Evolutionary conservation across 2,797 vertebrate genomes (phyloP), one percentile per base, ranked within the genome.

Genomic region (Bucorvus abyssinicus): DNA sequence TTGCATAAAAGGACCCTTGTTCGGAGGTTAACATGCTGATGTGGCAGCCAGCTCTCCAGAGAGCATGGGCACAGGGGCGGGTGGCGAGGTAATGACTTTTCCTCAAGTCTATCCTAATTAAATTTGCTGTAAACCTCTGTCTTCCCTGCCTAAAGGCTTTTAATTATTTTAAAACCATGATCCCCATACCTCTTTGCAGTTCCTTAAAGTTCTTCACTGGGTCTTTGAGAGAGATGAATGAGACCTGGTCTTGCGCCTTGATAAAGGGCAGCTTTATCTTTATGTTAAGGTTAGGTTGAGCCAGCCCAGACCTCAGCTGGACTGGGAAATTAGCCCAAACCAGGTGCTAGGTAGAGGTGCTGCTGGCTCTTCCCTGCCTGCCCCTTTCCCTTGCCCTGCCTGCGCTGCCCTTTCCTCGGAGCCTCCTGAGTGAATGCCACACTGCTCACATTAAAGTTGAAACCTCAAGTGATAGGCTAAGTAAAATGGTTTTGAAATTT

Each of bases 401-500:
- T 2, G 24, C 4, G 0, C 71, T 3, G 5, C 60, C 70, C 63
- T 60, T 82, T 76, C 70, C 44, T 53, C 14, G 2, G 61, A 1
- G 1, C 34, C 60, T 89, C 30, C 40, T 2, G 1, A 74, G 81
- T 16, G 56, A 59, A 84, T 91, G 83, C 94, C 86, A 61, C 9
- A 2, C 81, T 52, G 88, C 81, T 94, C 71, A 14, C 26, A 1
- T 60, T 79, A 74, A 94, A 96, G 63, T 76, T 4, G 12, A 88
- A 87, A 10, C 69, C 75, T 89, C 88, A 65, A 56, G 84, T 32
- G 74, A 90, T 91, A 87, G 86, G 50, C 88, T 57, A 92, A 93
- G 91, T 90, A 87, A 93, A 93, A 88, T 2, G 6, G 70, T 83
- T 96, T 96, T 94, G 88, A 92, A 94, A 95, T 93, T 71, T 87